A percentile compares a stretch with the other conserved stretches of the same genome.
Conservation (phyloP, 2,113 vertebrate species). For the Petrocephalus zakoni region DNA sequence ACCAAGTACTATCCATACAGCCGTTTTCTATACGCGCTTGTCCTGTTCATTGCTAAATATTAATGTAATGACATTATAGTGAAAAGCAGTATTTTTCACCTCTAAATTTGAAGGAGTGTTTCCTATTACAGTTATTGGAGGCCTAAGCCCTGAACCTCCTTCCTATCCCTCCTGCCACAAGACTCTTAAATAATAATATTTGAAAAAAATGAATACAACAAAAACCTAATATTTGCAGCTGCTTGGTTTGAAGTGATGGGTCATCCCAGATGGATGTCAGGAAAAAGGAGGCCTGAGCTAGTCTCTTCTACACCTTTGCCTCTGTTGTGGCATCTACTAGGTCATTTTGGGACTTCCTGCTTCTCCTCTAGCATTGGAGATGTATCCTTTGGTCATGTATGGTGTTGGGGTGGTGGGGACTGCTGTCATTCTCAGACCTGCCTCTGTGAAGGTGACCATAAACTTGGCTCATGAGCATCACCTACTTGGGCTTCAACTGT, state of each 20-base stretch:
- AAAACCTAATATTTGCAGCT: background rate
- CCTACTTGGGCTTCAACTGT: slow-evolving; percentile 42
- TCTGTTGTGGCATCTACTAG: background rate
- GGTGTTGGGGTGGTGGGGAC: slow-evolving; percentile 34
- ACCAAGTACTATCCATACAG: background rate
- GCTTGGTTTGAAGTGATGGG: background rate
- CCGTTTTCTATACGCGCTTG: background rate
- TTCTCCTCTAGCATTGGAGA: slow-evolving; percentile 34
- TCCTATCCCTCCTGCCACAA: background rate
- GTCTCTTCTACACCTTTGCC: background rate
- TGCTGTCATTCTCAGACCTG: slow-evolving; percentile 39
- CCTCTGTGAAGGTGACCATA: slow-evolving; percentile 59
- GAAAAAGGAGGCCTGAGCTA: background rate
- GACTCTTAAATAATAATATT: background rate
- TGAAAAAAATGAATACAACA: background rate
- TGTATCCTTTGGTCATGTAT: slow-evolving; percentile 40
- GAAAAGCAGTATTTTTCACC: background rate
- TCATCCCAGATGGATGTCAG: background rate
- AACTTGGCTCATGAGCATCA: slow-evolving; percentile 36
- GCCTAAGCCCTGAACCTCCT: background rate
- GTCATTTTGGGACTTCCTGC: background rate
- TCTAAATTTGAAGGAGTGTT: background rate
- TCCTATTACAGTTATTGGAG: background rate
- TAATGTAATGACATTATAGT: background rate
- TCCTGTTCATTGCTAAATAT: background rate